These are phyloP conservation scores for Plagodis dolabraria DNA, from an alignment of 2,888 invertebrate genomes.

Conservation along the genomic window DNA sequence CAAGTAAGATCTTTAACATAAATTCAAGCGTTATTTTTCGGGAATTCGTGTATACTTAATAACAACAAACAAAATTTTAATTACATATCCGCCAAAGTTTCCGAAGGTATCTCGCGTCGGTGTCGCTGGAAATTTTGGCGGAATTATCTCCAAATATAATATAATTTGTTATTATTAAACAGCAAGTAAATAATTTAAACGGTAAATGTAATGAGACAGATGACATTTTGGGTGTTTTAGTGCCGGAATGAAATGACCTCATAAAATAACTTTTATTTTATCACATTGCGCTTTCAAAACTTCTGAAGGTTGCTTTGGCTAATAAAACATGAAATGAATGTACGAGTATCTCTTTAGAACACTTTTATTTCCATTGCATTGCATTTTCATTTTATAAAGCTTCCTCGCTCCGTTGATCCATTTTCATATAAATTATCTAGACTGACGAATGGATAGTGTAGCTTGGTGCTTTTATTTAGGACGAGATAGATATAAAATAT, in stretches of 20 bases:
- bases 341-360: slow-evolving; percentile 1
- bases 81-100: too few species aligned
- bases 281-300: slow-evolving; percentile 29
- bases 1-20: background rate
- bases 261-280: slow-evolving; percentile 33
- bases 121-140: too few species aligned
- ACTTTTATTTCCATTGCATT: slow-evolving; percentile 2
- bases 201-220: slow-evolving; percentile 31
- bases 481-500: slow-evolving; percentile 7
- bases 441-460: background rate
- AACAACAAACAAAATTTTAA: too few species aligned
- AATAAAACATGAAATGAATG: slow-evolving; percentile 7
- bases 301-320: slow-evolving; percentile 34
- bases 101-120: too few species aligned
- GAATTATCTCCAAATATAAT: too few species aligned
- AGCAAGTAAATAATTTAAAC: slow-evolving; percentile 28
- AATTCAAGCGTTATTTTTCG: background rate
- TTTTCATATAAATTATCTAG: slow-evolving; percentile 7
- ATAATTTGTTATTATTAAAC: too few species aligned
- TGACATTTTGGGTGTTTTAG: slow-evolving; percentile 31
- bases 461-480: background rate
- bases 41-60: too few species aligned
- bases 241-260: slow-evolving; percentile 37
- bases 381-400: slow-evolving; percentile 1
- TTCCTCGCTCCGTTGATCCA: slow-evolving; percentile 8